Base-by-base conservation (phyloP, 2,113 vertebrate genomes). In the Athene noctua region DNA sequence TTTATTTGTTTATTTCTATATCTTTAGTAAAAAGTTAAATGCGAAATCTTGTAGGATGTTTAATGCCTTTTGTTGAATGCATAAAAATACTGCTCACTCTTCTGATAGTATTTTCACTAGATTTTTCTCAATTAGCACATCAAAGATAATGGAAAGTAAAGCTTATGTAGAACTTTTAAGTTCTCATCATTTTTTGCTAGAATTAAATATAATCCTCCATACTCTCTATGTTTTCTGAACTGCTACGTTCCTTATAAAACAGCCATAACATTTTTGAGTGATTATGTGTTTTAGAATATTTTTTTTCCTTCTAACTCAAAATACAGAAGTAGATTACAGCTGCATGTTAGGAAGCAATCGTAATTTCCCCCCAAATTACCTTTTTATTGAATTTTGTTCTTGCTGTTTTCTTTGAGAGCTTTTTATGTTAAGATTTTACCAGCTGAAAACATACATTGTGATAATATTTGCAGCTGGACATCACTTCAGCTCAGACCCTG, bases 381-480 rank as follows among this genome's bases (percentile, higher is more conserved):
- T 90, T 81, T 94, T n/a, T 62, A 81, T 71, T 88, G 47, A 88
- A 38, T 73, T 90, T 71, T 62, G 15, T 82, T 82, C 86, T 79
- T 77, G 62, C 26, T 71, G 23, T n/a, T 82, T 88, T 92, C 40
- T 55, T 90, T 78, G 65, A 85, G 77, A 81, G 54, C 63, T n/a
- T 83, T 82, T 94, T 59, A 42, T 52, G 42, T 81, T 63, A 61
- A 66, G 29, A 73, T 55, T 86, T 91, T 66, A 66, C 65, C 52
- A 78, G 44, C 44, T 84, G 30, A 93, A 93, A 77, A 59, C 30
- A 68, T 44, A 36, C 20, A 73, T 52, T 70, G 52, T 74, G 55
- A 70, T 79, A 88, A 89, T n/a, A 82, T 80, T 92, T 91, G 82
- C 67, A 94, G 51, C 52, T 92, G 83, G 92, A 73, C 86, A 78